A percentile compares a stretch with the other conserved stretches of the same genome.
phyloP scores from a whole-genome alignment of 2,888 invertebrate species.

The Pocota personata region DNA sequence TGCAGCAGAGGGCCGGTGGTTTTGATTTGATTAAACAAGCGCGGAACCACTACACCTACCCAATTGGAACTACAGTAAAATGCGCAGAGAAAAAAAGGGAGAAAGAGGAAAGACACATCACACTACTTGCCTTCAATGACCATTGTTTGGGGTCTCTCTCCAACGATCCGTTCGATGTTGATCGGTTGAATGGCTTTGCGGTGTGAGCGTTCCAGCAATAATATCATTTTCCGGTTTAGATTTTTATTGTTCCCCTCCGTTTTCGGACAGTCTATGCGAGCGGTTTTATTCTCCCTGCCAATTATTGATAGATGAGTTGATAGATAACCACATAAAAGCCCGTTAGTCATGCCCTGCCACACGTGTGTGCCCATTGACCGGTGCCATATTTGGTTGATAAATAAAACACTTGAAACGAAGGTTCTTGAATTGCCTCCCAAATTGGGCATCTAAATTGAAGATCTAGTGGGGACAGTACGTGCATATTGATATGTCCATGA shows the following conservation, averaged over 20 bases:
- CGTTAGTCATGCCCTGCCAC: constrained; percentile 55
- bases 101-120: not conserved
- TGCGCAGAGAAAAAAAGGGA: not conserved
- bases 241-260: constrained; percentile 43
- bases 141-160: constrained; percentile 32
- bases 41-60: constrained; percentile 24
- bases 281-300: constrained; percentile 39
- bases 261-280: constrained; percentile 13
- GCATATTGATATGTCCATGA: constrained; percentile 27
- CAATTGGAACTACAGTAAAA: not conserved
- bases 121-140: constrained; percentile 15
- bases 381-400: constrained; percentile 45
- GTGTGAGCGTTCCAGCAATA: constrained; percentile 43
- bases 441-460: constrained; percentile 24
- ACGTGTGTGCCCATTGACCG: constrained; percentile 59
- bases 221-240: constrained; percentile 69
- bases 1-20: not conserved
- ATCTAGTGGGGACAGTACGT: not conserved
- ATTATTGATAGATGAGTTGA: constrained; percentile 65
- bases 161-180: constrained; percentile 5
- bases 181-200: constrained; percentile 32
- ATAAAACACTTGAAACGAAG: constrained; percentile 33
- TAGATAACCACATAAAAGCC: constrained; percentile 28
- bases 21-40: constrained; percentile 39
- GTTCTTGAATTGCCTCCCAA: constrained; percentile 32